Conservation (phyloP, 2,113 vertebrate species). For the Callospermophilus lateralis region DNA sequence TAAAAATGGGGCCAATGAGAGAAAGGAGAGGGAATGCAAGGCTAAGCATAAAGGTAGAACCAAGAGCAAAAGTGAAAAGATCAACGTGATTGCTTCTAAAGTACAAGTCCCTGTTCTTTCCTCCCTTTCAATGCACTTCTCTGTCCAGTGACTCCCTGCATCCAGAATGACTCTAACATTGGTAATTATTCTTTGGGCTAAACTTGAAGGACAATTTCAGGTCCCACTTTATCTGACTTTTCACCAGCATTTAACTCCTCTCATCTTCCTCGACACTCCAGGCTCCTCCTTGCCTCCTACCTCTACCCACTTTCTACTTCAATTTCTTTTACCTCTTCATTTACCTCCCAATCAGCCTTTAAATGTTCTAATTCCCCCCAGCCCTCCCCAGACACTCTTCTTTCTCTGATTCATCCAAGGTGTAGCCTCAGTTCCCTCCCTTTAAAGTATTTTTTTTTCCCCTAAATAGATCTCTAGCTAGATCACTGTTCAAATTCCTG, state of each 20-base stretch:
- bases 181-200: background rate
- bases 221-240: background rate
- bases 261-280: background rate
- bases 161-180: background rate
- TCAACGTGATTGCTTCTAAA: no score
- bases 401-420: background rate
- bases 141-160: background rate
- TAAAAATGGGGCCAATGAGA: background rate
- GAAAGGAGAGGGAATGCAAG: background rate
- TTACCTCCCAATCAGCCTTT: background rate
- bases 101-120: background rate
- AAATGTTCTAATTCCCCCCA: background rate
- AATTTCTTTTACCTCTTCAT: background rate
- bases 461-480: background rate
- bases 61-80: background rate
- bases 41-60: background rate
- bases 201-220: background rate
- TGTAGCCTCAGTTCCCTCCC: background rate
- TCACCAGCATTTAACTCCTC: background rate
- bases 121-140: background rate
- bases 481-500: background rate
- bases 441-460: background rate
- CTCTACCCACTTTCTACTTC: background rate
- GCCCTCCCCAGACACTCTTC: background rate
- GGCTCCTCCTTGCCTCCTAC: background rate